phyloP scores from a whole-genome alignment of 1,140 invertebrate genomes.

The Rhagoletis pomonella region DNA sequence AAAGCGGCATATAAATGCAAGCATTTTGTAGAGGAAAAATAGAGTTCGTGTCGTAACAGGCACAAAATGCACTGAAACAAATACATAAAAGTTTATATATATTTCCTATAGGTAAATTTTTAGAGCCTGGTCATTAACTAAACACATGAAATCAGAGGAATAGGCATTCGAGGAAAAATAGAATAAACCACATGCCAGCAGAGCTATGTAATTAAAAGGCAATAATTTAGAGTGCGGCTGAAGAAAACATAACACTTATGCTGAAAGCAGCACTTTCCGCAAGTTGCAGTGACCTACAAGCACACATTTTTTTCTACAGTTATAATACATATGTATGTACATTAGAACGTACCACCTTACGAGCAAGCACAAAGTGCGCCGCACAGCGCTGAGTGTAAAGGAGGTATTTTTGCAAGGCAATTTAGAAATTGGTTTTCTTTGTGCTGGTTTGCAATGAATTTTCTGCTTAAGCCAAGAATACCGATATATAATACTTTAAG shows the following conservation, averaged over 20 bases:
- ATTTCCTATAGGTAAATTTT: neutral
- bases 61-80: neutral
- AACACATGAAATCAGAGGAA: conserved; percentile 7
- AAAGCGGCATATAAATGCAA: neutral
- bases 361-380: too few relatives aligned
- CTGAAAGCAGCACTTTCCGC: neutral
- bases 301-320: too few relatives aligned
- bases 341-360: too few relatives aligned
- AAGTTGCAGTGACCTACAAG: neutral
- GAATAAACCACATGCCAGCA: neutral
- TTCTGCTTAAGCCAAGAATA: too few relatives aligned
- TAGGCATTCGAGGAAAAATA: neutral
- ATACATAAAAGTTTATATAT: neutral
- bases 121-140: neutral
- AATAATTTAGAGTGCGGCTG: neutral
- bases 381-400: too few relatives aligned
- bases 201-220: conserved; percentile 30
- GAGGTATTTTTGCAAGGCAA: too few relatives aligned
- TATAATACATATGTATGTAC: too few relatives aligned
- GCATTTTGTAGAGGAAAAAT: neutral
- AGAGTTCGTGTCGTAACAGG: neutral
- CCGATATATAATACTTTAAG: too few relatives aligned
- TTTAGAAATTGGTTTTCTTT: too few relatives aligned
- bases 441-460: too few relatives aligned
- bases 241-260: conserved; percentile 10